Evolutionary conservation across 2,113 vertebrate species (phyloP), one percentile per base, ranked within the genome.

Genomic region (Beaufortia kweichowensis): DNA sequence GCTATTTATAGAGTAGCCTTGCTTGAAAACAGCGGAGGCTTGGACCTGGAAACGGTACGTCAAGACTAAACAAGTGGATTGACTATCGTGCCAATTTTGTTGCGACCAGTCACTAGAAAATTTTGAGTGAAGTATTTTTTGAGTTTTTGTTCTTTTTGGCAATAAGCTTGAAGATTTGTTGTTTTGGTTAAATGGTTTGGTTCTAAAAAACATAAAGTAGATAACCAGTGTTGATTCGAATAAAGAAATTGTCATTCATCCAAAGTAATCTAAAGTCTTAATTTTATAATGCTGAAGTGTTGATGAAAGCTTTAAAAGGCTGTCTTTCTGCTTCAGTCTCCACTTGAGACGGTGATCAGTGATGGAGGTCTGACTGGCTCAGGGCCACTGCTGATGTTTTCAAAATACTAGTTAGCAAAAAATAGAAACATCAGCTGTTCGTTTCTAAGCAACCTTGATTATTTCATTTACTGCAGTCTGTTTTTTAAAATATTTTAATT

Each of bases 311-410:
- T 50, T 50, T 19, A n/a, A 50, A 50, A 50, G 6, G 19, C 48
- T 53, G 19, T n/a, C 6, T 1, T n/a, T 14, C 31, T 15, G 15
- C 12, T 41, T 65, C 12, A 64, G 35, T 15, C 23, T 43, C 23
- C 35, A 26, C 24, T 46, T 15, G 8, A 17, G 23, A 19, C 43
- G 19, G 9, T 21, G 24, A 68, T 9, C 10, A 29, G 24, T 26
- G 21, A 39, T 63, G n/a, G 61, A 65, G 35, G 48, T 43, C 14
- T n/a, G 12, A 41, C 56, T 48, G 78, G 15, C 63, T 67, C 15
- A 24, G 24, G 61, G 62, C 15, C 61, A 66, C 21, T 8, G 23
- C 19, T 26, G 63, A 65, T 65, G 39, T 3, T 46, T 19, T 17
- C 3, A 67, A 28, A 65, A 28, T 1, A 2, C 19, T 14, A 46